These are phyloP conservation scores for Lonchura striata DNA, from an alignment of 2,113 vertebrate genomes.

Conservation along the genomic window DNA sequence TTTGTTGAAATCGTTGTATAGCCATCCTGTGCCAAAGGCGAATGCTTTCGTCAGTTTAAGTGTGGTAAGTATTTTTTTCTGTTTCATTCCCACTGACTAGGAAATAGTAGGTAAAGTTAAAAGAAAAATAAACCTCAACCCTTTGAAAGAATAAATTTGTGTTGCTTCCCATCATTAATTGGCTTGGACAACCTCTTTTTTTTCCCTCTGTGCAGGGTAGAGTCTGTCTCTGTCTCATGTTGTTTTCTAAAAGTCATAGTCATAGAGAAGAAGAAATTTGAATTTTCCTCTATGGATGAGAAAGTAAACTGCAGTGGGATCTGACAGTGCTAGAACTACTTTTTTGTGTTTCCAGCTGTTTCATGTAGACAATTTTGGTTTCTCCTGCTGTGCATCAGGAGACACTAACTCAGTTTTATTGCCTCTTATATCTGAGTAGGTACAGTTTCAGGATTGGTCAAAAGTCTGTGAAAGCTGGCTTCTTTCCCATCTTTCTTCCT, in stretches of 20 bases:
- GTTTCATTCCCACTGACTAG: not conserved
- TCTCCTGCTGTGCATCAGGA: slow-evolving; percentile 12
- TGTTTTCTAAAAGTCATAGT: not conserved
- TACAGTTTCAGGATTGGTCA: not conserved
- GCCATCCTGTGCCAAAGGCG: slow-evolving; percentile 89
- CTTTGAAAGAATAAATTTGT: not conserved
- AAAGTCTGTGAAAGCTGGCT: not conserved
- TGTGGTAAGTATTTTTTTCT: slow-evolving; percentile 82
- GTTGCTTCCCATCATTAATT: not conserved
- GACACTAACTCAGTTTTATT: not conserved
- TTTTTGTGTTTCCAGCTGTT: not conserved
- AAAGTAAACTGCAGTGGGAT: not conserved
- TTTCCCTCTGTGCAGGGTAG: not conserved
- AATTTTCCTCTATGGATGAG: not conserved
- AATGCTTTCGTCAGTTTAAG: slow-evolving; percentile 90
- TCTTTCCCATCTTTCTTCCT: not conserved
- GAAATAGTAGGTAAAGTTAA: not conserved
- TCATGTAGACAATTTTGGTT: not conserved
- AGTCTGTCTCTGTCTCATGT: not conserved
- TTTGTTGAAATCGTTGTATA: slow-evolving; percentile 88
- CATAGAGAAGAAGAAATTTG: slow-evolving; percentile 3
- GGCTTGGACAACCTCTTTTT: not conserved
- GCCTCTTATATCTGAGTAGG: not conserved
- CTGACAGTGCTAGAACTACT: not conserved
- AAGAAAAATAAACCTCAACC: not conserved